Evolutionary conservation across 1,140 invertebrate genomes (phyloP), one percentile per base, ranked within the genome.

Genomic region (Eurosta solidaginis): DNA sequence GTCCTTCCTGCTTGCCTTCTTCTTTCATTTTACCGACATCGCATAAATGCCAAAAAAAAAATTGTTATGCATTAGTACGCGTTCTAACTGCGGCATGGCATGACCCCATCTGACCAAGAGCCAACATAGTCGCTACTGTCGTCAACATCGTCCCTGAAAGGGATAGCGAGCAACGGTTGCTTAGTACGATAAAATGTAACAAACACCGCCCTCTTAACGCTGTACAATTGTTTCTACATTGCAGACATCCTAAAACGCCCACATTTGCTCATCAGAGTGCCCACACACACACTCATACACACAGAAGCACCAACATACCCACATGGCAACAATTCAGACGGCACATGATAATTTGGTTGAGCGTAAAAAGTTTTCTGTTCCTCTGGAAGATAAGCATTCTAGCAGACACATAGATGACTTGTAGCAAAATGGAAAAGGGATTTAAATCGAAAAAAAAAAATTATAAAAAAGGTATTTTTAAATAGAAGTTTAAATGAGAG

Each of bases 391-490:
- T 68, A 68, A 68, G 59, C 59, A n/a, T 68, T 68, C 33, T 68
- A 40, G 59, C 59, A 40, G 59, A 68, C 59, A n/a, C n/a, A n/a
- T n/a, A 68, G 59, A 42, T 68, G 59, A 68, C 59, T 68, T 68
- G 59, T 40, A 68, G 40, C 59, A 68, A 68, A 68, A 68, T 68
- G 59, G n/a, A 68, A 68, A 68, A 68, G 59, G 59, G 59, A 68
- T 68, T 68, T 68, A n/a, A 36, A 40, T 17, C 59, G 33, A 36
- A 68, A 68, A 68, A 68, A 40, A 20, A 17, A 33, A 36, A 68
- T 7, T 9, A 17, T 6, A 52, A 25, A 68, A 68, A 40, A n/a
- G n/a, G n/a, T n/a, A n/a, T n/a, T n/a, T n/a, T n/a, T n/a, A n/a
- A n/a, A n/a, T n/a, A n/a, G n/a, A n/a, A n/a, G n/a, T n/a, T n/a